phyloP scores from a whole-genome alignment of 2,797 vertebrate species.

The Phyllotis vaccarum region DNA sequence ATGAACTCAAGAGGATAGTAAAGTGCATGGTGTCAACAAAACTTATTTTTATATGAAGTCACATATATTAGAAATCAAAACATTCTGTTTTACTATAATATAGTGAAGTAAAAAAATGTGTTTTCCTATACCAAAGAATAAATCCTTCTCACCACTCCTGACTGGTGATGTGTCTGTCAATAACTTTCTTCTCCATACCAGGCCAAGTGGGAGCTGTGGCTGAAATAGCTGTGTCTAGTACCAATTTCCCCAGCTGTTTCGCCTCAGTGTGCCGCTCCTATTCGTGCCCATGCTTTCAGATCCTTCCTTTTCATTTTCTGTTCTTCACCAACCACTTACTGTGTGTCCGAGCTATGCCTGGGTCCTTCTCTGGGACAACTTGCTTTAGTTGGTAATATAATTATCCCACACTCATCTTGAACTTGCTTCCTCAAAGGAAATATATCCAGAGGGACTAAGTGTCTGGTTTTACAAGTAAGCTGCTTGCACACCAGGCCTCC shows the following conservation, averaged over 20 bases:
- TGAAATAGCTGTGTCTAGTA: background rate
- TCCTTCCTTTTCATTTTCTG: background rate
- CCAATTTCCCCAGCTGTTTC: background rate
- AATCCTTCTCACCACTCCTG: background rate
- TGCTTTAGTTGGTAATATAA: background rate
- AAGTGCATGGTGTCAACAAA: background rate
- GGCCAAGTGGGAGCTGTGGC: background rate
- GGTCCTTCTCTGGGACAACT: background rate
- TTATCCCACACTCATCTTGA: background rate
- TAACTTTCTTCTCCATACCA: too few species aligned
- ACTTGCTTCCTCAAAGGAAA: background rate
- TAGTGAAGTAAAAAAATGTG: background rate
- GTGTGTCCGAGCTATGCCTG: background rate
- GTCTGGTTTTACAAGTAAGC: background rate
- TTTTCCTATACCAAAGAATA: background rate
- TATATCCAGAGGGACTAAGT: background rate
- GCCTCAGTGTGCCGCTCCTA: background rate
- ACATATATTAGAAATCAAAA: slow-evolving; percentile 4
- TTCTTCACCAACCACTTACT: background rate
- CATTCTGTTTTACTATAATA: slow-evolving; percentile 17
- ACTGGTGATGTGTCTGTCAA: background rate
- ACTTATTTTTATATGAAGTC: slow-evolving; percentile 17
- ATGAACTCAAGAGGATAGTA: background rate
- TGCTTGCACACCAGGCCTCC: background rate
- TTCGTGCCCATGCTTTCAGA: background rate